Evolutionary conservation across 1,140 invertebrate species (phyloP).

Genomic region (Xylocopa sonorina): DNA sequence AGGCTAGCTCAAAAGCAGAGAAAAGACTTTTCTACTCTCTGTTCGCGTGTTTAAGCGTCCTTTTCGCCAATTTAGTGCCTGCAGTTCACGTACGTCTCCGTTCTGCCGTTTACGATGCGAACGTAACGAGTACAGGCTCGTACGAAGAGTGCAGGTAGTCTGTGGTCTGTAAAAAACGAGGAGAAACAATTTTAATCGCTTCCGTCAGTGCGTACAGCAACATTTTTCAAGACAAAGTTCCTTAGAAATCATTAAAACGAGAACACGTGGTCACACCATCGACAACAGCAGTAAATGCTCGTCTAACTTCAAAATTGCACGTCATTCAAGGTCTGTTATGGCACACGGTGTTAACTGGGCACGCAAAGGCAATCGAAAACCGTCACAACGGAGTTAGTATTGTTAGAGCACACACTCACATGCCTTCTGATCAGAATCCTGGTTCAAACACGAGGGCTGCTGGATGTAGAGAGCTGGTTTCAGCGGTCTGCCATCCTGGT

Average conservation of each 20-base stretch:
- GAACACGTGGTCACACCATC: too few species aligned
- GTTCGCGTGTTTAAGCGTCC: conserved; percentile 43
- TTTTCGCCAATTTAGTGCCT: conserved; percentile 66
- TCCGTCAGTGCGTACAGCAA: too few species aligned
- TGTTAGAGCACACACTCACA: conserved; percentile 82
- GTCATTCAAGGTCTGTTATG: conserved; percentile 42
- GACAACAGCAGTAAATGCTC: too few species aligned
- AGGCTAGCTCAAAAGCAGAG: too few species aligned
- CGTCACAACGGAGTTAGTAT: conserved; percentile 75
- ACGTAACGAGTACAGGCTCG: conserved; percentile 81
- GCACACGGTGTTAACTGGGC: conserved; percentile 62
- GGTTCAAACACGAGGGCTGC: conserved; percentile 78
- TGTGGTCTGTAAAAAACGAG: conserved; percentile 72
- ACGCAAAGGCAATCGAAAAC: conserved; percentile 57
- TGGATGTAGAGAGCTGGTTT: conserved; percentile 83
- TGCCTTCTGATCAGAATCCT: conserved; percentile 79
- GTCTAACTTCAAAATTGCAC: background rate
- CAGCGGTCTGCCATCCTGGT: conserved; percentile 83
- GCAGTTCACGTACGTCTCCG: conserved; percentile 76
- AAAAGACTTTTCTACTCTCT: conserved; percentile 49
- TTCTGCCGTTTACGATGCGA: conserved; percentile 77
- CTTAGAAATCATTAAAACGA: too few species aligned
- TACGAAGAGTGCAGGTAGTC: conserved; percentile 79
- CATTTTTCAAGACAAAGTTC: too few species aligned
- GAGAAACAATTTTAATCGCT: background rate